Evolutionary conservation across 2,888 invertebrate genomes (phyloP).

Genomic region (Ernsta delagoae): DNA sequence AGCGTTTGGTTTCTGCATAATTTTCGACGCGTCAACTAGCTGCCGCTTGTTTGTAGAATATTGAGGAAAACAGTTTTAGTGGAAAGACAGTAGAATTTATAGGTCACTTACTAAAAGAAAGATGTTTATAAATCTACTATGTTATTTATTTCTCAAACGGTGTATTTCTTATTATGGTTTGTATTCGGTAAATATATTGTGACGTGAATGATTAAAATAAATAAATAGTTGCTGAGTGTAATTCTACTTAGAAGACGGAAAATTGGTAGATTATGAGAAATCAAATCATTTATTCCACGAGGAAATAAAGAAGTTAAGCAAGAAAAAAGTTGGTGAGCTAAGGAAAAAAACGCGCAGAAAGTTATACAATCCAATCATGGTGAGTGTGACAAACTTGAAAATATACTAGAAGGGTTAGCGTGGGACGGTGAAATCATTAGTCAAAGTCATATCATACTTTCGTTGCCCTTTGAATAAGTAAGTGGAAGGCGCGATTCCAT

Average conservation of each 20-base stretch:
- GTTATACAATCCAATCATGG: constrained; percentile 65
- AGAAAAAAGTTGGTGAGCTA: background rate
- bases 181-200: no score
- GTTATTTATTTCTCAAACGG: no score
- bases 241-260: background rate
- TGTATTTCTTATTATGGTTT: no score
- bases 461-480: constrained; percentile 36
- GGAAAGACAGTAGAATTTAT: no score
- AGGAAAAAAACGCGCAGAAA: constrained; percentile 31
- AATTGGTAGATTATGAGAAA: background rate
- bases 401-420: constrained; percentile 55
- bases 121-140: no score
- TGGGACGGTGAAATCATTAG: constrained; percentile 57
- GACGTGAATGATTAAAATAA: no score
- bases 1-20: background rate
- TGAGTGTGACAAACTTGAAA: constrained; percentile 58
- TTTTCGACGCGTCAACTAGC: background rate
- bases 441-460: constrained; percentile 54
- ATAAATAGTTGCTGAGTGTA: no score
- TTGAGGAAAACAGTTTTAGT: no score
- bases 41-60: background rate
- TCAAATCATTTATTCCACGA: background rate
- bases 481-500: constrained; percentile 30
- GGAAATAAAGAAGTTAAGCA: background rate
- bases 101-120: no score